These are phyloP conservation scores for Cheilosia scutellata DNA, from an alignment of 2,888 invertebrate species.

Conservation along the genomic window DNA sequence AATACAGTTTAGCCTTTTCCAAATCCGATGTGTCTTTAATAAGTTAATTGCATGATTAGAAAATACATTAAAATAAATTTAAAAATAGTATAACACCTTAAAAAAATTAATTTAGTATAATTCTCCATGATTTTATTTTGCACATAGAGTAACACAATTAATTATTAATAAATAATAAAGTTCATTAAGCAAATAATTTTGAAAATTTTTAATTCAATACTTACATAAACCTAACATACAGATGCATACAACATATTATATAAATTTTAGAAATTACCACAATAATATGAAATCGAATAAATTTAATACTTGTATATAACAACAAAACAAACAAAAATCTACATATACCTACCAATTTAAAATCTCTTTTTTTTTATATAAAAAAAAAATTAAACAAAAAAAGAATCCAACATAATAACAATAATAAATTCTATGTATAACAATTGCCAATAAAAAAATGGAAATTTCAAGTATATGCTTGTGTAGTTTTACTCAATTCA, in stretches of 20 bases:
- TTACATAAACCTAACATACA: constrained; percentile 46
- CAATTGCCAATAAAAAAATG: constrained; percentile 68
- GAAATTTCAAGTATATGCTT: constrained; percentile 29
- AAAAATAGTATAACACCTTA: constrained; percentile 18
- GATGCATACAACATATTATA: constrained; percentile 55
- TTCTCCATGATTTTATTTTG: constrained; percentile 53
- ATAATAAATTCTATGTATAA: constrained; percentile 57
- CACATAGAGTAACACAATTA: constrained; percentile 57
- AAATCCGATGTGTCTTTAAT: constrained; percentile 75
- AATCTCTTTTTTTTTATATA: constrained; percentile 72
- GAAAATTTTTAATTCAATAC: constrained; percentile 5
- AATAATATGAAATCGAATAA: constrained; percentile 54
- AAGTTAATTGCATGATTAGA: constrained; percentile 68
- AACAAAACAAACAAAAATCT: constrained; percentile 44
- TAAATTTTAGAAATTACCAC: constrained; percentile 56
- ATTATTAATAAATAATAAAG: constrained; percentile 41
- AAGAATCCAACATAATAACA: constrained; percentile 38
- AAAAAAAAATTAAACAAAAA: constrained; percentile 32
- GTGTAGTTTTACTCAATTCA: background rate
- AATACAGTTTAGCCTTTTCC: constrained; percentile 69
- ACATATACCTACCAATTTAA: constrained; percentile 60
- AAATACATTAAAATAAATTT: constrained; percentile 24
- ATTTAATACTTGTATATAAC: constrained; percentile 60
- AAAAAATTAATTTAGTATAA: constrained; percentile 23
- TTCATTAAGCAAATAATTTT: constrained; percentile 41